phyloP scores from a whole-genome alignment of 2,888 invertebrate genomes.

The Ectobius pallidus region DNA sequence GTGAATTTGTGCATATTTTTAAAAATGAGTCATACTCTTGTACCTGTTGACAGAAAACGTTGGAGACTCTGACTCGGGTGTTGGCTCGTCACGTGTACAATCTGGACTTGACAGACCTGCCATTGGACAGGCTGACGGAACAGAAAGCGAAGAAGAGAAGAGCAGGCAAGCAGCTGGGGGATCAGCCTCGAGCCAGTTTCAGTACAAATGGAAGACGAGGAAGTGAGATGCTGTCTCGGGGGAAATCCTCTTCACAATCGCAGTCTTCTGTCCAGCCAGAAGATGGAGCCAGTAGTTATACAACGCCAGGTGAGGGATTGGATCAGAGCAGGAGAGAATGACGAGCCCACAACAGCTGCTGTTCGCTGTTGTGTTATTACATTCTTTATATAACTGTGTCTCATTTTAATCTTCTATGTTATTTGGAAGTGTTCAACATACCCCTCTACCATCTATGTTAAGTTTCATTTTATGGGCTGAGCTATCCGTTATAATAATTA shows the following conservation, averaged over 20 bases:
- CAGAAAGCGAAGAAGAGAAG: constrained; percentile 75
- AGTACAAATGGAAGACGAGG: constrained; percentile 22
- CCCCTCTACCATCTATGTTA: too few relatives aligned
- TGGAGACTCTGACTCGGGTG: constrained; percentile 94
- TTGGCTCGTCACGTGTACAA: constrained; percentile 94
- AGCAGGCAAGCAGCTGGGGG: constrained; percentile 29
- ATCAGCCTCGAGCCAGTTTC: constrained; percentile 29
- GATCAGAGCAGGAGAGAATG: too few relatives aligned
- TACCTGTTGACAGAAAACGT: constrained; percentile 72
- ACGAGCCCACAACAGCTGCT: too few relatives aligned
- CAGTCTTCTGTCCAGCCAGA: constrained; percentile 29
- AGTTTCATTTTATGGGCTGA: too few relatives aligned
- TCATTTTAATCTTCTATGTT: too few relatives aligned
- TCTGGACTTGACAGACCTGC: constrained; percentile 87
- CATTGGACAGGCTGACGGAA: constrained; percentile 77
- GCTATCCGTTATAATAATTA: too few relatives aligned
- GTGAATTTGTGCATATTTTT: too few relatives aligned
- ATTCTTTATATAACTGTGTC: too few relatives aligned
- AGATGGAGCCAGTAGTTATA: background rate
- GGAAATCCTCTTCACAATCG: constrained; percentile 15
- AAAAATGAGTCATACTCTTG: too few relatives aligned
- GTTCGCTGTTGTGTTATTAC: too few relatives aligned
- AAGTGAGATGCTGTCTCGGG: constrained; percentile 3
- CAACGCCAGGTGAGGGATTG: background rate
- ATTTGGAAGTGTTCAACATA: too few relatives aligned